Evolutionary conservation across 2,888 invertebrate species (phyloP).

Genomic region (Euzophera pinguis): DNA sequence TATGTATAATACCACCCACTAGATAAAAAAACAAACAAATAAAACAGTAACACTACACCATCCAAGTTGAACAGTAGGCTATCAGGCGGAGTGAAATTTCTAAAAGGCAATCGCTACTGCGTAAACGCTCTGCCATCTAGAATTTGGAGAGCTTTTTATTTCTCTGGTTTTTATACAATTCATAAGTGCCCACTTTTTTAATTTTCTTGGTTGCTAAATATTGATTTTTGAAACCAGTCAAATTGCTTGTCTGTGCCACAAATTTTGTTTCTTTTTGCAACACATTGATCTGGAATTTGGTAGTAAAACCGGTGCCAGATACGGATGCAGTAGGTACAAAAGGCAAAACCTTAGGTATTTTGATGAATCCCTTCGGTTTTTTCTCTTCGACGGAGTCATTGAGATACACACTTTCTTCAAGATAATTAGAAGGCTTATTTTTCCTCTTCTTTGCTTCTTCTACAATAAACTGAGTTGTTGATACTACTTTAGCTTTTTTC

Average conservation of each 20-base stretch:
- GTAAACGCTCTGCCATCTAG: too few species aligned
- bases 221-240: conserved; percentile 53
- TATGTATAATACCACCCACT: too few species aligned
- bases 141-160: conserved; percentile 62
- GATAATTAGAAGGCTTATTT: conserved; percentile 62
- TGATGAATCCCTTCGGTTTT: conserved; percentile 37
- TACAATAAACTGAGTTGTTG: conserved; percentile 59
- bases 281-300: conserved; percentile 60
- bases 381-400: conserved; percentile 39
- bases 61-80: too few species aligned
- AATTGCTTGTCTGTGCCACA: conserved; percentile 46
- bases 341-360: conserved; percentile 59
- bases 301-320: conserved; percentile 62
- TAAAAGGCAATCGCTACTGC: not conserved
- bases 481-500: conserved; percentile 38
- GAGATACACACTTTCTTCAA: conserved; percentile 67
- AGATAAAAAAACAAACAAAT: too few species aligned
- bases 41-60: too few species aligned
- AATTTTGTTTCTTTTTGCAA: conserved; percentile 53
- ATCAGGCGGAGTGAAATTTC: too few species aligned
- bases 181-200: conserved; percentile 56
- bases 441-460: conserved; percentile 46
- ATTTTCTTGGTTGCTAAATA: conserved; percentile 50
- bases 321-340: conserved; percentile 59
- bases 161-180: conserved; percentile 54